Percentiles rank a stretch among this genome's conserved stretches.
Conservation (phyloP, 1,140 invertebrate species). For the Drosophila ogumai region DNA sequence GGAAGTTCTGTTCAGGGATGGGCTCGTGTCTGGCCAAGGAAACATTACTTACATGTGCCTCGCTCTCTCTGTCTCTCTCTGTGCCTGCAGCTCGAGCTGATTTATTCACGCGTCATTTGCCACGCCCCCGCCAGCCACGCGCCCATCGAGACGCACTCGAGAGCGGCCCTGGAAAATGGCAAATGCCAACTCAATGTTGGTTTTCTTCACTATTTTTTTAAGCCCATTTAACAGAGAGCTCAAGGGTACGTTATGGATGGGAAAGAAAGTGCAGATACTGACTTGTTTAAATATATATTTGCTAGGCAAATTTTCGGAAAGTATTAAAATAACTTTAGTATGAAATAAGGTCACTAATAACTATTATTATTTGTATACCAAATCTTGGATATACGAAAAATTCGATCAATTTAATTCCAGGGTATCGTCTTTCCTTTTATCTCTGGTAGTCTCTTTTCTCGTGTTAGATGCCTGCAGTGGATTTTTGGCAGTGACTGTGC, state of each 20-base stretch:
- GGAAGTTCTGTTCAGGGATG: constrained; percentile 48
- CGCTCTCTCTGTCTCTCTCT: neutral
- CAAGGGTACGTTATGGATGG: neutral
- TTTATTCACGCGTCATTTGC: constrained; percentile 53
- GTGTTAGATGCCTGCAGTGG: constrained; percentile 61
- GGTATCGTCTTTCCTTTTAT: neutral
- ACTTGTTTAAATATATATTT: constrained; percentile 1
- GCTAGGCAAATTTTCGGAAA: neutral
- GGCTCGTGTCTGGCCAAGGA: constrained; percentile 42
- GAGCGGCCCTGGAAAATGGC: constrained; percentile 54
- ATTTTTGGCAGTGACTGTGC: constrained; percentile 76
- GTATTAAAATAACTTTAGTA: too few relatives aligned
- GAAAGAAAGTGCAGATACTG: neutral
- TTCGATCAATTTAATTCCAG: neutral
- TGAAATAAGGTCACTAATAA: too few relatives aligned
- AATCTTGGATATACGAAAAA: neutral
- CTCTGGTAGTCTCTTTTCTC: neutral
- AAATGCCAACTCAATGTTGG: constrained; percentile 76
- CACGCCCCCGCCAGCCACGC: constrained; percentile 55
- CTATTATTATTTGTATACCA: too few relatives aligned
- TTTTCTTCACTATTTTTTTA: constrained; percentile 32
- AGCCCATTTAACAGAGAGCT: neutral
- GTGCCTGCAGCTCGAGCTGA: constrained; percentile 36
- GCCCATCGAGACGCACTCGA: constrained; percentile 65
- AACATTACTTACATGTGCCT: constrained; percentile 48